phyloP scores from a whole-genome alignment of 2,113 vertebrate genomes.

The Hemichromis elongatus region DNA sequence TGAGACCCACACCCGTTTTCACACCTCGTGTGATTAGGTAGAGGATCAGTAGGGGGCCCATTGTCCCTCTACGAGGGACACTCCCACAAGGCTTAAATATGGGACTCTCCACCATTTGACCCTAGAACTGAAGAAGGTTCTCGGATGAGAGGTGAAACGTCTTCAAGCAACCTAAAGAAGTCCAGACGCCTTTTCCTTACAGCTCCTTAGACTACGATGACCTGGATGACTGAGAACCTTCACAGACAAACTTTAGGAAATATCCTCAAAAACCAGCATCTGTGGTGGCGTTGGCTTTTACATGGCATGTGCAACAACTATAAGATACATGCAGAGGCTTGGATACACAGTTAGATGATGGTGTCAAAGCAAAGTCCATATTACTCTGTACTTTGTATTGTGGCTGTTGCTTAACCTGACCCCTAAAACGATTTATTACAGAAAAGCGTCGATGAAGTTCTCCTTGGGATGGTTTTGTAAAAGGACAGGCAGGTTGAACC shows the following conservation, averaged over 20 bases:
- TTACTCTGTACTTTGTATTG: neutral
- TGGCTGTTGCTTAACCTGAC: neutral
- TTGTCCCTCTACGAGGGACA: too few relatives aligned
- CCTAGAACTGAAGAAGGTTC: too few relatives aligned
- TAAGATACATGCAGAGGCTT: neutral
- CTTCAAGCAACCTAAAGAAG: too few relatives aligned
- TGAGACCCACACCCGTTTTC: too few relatives aligned
- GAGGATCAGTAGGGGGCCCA: too few relatives aligned
- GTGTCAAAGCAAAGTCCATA: neutral
- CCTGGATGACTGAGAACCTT: too few relatives aligned
- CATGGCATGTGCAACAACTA: neutral
- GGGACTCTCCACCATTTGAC: too few relatives aligned
- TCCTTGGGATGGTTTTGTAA: neutral
- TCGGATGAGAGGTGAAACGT: too few relatives aligned
- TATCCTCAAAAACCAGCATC: accelerated
- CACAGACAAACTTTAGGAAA: neutral
- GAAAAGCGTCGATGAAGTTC: neutral
- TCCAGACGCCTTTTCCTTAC: too few relatives aligned
- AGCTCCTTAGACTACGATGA: too few relatives aligned
- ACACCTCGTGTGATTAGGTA: too few relatives aligned
- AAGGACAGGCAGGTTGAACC: neutral
- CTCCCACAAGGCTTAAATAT: too few relatives aligned
- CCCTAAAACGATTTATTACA: neutral
- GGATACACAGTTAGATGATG: neutral
- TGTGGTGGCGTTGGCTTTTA: neutral